A percentile compares a stretch with the other conserved stretches of the same genome.
These are phyloP conservation scores for Lophochroa leadbeateri DNA, from an alignment of 2,113 vertebrate genomes.

Conservation along the genomic window DNA sequence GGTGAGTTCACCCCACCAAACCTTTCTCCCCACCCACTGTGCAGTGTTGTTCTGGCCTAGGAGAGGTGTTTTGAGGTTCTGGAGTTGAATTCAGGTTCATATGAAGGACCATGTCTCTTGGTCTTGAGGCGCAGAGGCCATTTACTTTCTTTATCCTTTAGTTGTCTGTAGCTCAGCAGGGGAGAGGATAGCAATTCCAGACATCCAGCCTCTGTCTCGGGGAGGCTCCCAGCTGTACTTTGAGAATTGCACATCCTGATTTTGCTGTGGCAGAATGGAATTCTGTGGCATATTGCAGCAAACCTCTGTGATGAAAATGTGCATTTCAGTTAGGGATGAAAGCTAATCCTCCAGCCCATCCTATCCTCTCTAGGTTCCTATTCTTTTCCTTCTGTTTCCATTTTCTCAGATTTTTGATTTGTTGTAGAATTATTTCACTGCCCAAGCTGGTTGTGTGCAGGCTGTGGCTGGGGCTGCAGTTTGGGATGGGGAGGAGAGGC, in stretches of 20 bases:
- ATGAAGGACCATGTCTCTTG: background rate
- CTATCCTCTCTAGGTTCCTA: background rate
- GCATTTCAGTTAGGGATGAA: background rate
- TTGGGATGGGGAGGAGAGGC: background rate
- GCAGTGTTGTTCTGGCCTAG: background rate
- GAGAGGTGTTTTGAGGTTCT: background rate
- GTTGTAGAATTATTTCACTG: background rate
- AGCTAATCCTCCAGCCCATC: background rate
- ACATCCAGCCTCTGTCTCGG: background rate
- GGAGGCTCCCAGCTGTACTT: background rate
- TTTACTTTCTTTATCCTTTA: background rate
- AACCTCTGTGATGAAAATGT: background rate
- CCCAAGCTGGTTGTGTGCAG: background rate
- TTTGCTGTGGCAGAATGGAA: background rate
- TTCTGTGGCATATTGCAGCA: background rate
- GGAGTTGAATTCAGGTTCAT: background rate
- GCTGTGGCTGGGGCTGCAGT: background rate
- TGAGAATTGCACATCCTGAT: background rate
- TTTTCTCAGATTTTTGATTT: background rate
- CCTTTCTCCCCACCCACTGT: accelerated
- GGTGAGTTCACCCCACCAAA: constrained; percentile 68
- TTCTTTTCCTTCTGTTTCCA: background rate
- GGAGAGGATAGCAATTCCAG: background rate
- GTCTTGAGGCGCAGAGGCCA: background rate
- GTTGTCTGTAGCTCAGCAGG: background rate